phyloP scores from a whole-genome alignment of 1,140 invertebrate genomes.

The Drosophila mayri region DNA sequence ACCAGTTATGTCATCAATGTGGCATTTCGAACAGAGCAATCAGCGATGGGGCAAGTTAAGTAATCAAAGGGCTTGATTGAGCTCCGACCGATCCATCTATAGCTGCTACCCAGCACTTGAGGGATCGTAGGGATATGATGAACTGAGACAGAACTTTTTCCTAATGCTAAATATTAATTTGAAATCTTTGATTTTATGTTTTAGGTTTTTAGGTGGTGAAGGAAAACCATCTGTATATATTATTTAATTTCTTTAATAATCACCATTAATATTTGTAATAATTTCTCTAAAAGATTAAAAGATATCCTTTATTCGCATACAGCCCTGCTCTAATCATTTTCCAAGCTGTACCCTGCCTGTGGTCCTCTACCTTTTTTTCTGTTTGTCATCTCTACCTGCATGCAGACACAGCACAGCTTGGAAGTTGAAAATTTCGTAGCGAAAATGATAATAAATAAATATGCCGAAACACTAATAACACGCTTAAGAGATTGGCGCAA shows the following conservation, averaged over 20 bases:
- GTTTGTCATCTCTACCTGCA: conserved; percentile 33
- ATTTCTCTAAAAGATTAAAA: neutral
- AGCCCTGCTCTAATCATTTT: neutral
- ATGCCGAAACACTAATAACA: conserved; percentile 83
- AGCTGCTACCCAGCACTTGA: neutral
- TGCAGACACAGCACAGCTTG: neutral
- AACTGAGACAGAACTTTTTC: neutral
- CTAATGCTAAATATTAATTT: no score
- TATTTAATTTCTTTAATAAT: no score
- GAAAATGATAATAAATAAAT: conserved; percentile 82
- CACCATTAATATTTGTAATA: no score
- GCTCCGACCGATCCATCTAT: neutral
- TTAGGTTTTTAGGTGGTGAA: no score
- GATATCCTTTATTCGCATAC: conserved; percentile 1
- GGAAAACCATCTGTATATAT: no score
- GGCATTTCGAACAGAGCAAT: conserved; percentile 32
- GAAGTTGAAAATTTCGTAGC: conserved; percentile 25
- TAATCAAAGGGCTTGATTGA: conserved; percentile 73
- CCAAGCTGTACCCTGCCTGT: neutral
- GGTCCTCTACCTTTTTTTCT: conserved; percentile 21
- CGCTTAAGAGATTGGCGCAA: conserved; percentile 77
- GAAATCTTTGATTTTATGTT: no score
- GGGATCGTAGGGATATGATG: neutral
- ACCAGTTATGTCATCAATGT: conserved; percentile 77
- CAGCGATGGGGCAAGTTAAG: conserved; percentile 59